Base-by-base conservation (phyloP, 2,113 vertebrate species). In the Gadus macrocephalus region DNA sequence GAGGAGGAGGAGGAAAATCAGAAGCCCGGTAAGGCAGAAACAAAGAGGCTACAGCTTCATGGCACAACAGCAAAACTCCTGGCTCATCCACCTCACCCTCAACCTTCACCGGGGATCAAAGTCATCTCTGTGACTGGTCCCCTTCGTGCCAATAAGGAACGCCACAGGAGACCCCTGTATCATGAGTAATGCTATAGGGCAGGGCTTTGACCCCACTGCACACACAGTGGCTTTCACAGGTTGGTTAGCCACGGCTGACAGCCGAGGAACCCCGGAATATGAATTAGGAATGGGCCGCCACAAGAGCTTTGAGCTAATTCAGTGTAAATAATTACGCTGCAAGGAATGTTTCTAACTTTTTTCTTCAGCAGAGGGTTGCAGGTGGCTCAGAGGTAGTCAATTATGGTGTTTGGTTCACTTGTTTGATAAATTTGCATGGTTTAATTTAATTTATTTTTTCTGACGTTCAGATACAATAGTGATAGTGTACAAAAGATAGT, bases 11-110 rank as follows among this genome's bases (percentile, higher is more conserved):
- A 49, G 38, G 55, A 19, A 7, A 16, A 81, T 83, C 81, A 78
- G 69, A 76, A 78, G 85, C 78, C 76, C 77, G 70, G 72, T 61
- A 81, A 80, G 85, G 84, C 75, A 82, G 83, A 84, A 58, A 83
- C 76, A 71, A 63, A 20, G 58, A 81, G 68, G 77, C 60, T 63
- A 69, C 81, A 68, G 42, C 42, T 69, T 87, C 68, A 76, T 74
- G 69, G 68, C 60, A 20, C 76, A 68, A 67, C 60, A 19, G 28
- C 19, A 0, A 64, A 87, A 64, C 74, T 87, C 69, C 77, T 88
- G 79, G 75, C 66, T 74, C 35, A 8, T 70, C 71, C 67, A 60
- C 78, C 78, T 76, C 84, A 79, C 81, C 42, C 84, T 73, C 67
- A 78, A 81, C 78, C 77, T 79, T 76, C 61, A 70, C 58, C 66